Conservation (phyloP, 53 echinoderm and acorn worm genomes). For the Zoroaster sp. region DNA sequence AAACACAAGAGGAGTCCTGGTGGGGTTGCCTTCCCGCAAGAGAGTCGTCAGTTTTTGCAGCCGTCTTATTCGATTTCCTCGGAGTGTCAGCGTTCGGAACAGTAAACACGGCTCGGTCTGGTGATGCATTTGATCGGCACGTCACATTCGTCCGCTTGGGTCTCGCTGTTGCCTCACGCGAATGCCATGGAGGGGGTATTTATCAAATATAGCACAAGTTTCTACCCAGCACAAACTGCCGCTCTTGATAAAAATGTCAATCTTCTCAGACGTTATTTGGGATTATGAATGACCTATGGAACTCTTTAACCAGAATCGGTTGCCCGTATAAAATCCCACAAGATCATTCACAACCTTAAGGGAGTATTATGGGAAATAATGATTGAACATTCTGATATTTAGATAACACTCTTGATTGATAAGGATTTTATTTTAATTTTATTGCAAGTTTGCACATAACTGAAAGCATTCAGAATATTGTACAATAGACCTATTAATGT, state of each 20-base stretch:
- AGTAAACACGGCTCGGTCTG: neutral
- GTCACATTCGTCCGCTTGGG: conserved; percentile 27
- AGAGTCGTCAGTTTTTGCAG: neutral
- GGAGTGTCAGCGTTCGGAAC: conserved; percentile 10
- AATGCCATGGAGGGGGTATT: neutral
- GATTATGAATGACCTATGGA: conserved; percentile 2
- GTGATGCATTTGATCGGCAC: neutral
- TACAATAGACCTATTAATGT: too few relatives aligned
- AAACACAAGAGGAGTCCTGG: neutral
- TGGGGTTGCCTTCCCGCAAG: neutral
- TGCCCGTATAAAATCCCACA: neutral
- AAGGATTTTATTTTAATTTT: too few relatives aligned
- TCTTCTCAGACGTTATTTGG: conserved; percentile 1
- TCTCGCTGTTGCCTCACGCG: neutral
- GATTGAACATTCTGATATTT: conserved; percentile 26
- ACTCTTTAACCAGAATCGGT: neutral
- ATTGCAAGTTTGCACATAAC: too few relatives aligned
- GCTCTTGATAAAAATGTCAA: conserved; percentile 32
- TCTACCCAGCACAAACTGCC: conserved; percentile 7
- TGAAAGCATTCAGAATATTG: too few relatives aligned
- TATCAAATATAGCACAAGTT: conserved; percentile 13
- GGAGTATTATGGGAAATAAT: conserved; percentile 3
- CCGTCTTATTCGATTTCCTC: conserved; percentile 38
- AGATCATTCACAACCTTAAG: neutral
- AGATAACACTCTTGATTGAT: neutral